Evolutionary conservation across 2,797 vertebrate genomes (phyloP).

Genomic region (Sebastes elongatus): DNA sequence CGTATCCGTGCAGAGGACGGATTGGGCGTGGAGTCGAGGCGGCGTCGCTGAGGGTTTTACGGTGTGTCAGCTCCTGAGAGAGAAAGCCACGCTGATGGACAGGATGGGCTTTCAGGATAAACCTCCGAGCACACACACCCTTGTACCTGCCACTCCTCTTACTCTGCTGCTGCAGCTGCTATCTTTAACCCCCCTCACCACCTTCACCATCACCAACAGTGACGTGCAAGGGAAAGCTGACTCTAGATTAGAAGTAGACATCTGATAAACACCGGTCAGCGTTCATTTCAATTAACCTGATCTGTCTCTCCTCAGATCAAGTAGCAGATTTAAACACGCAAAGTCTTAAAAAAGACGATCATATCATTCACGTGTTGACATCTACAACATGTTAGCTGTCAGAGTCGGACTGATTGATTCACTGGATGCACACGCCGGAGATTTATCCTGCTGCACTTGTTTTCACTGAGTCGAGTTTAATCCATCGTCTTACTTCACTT

Average conservation of each 20-base stretch:
- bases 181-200: background rate
- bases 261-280: background rate
- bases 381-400: background rate
- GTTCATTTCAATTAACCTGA: background rate
- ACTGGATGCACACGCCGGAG: background rate
- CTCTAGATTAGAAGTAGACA: background rate
- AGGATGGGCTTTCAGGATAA: slow-evolving; percentile 58
- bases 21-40: slow-evolving; percentile 47
- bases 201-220: background rate
- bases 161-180: background rate
- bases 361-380: background rate
- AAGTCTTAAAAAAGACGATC: background rate
- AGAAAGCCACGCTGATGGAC: slow-evolving; percentile 42
- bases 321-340: background rate
- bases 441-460: slow-evolving; percentile 35
- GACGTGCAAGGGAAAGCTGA: background rate
- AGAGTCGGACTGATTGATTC: background rate
- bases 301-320: background rate
- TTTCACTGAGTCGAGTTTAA: slow-evolving; percentile 51
- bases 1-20: slow-evolving; percentile 28
- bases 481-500: slow-evolving; percentile 49
- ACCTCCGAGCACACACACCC: slow-evolving; percentile 29
- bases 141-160: slow-evolving; percentile 25
- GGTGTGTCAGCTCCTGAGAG: slow-evolving; percentile 46
- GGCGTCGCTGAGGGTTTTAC: slow-evolving; percentile 61